Base-by-base conservation (phyloP, 2,113 vertebrate genomes). In the Peucedramus taeniatus region DNA sequence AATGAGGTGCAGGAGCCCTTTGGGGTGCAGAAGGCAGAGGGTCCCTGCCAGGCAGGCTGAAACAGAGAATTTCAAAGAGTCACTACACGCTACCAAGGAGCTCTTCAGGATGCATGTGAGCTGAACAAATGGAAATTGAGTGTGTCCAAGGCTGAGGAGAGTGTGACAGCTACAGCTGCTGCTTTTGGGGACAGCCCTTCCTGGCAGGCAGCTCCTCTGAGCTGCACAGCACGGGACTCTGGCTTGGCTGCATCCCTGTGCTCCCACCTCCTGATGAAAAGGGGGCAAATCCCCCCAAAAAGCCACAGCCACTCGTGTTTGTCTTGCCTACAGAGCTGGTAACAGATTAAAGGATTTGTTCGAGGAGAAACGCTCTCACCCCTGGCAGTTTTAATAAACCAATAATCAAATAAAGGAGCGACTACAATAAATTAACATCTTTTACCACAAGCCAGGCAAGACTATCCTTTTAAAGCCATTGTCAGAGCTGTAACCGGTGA, bases 391-490 rank as follows among this genome's bases (percentile, higher is more conserved):
- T 95, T 97, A 98, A 91, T 97, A 97, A 95, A 94, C 90, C 4
- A 33, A 89, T 97, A 96, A 97, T 97, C 95, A 95, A 96, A 97
- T 96, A 93, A 97, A 94, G 91, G 72, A n/a, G 72, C n/a, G 78
- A 64, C 84, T 85, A 97, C 96, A 95, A 94, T 89, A 90, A 81
- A 87, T 95, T 75, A 94, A 80, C 79, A 83, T 92, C 88, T 87
- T 94, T 90, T 70, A 75, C 42, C 69, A 50, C 84, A 35, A 91
- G 39, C 66, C 85, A 35, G 40, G 54, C 80, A 68, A 7, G 11
- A 19, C 59, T 51, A 56, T 87, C 88, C 94, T 96, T 93, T 88
- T 33, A 74, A 84, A 92, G 54, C 66, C 50, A 39, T 80, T 92
- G 92, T 61, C 50, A 37, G 37, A 7, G 28, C 22, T 80, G 87